Evolutionary conservation across 2,113 vertebrate species (phyloP).

Genomic region (Platysteira castanea): DNA sequence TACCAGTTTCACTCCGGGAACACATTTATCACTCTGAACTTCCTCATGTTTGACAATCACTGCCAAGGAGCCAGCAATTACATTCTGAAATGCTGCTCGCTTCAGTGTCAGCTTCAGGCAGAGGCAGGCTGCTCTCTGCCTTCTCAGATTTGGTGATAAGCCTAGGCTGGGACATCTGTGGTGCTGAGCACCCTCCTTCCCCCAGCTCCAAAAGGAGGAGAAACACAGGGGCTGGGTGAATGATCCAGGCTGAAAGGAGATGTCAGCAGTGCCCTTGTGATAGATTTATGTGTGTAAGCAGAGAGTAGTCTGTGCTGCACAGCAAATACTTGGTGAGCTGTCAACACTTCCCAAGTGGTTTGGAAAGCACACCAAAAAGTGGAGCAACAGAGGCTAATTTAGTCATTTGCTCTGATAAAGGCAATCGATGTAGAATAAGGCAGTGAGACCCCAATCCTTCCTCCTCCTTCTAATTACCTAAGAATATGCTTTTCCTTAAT

Average conservation of each 20-base stretch:
- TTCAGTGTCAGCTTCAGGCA: not conserved
- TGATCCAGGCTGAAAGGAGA: not conserved
- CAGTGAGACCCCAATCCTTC: not conserved
- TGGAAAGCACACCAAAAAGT: not conserved
- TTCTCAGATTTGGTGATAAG: not conserved
- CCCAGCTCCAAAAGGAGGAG: not conserved
- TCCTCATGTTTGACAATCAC: not conserved
- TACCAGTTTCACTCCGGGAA: not conserved
- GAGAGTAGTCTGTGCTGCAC: not conserved
- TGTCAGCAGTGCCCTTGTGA: not conserved
- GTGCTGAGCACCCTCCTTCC: not conserved
- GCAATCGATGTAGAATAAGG: not conserved
- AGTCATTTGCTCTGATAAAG: not conserved
- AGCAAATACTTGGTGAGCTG: not conserved
- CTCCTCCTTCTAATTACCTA: not conserved
- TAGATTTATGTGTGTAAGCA: not conserved
- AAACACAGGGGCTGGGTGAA: not conserved
- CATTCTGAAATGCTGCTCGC: not conserved
- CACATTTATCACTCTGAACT: not conserved
- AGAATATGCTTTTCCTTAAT: not conserved
- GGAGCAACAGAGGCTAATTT: not conserved
- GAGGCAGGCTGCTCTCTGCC: not conserved
- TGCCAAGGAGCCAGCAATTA: not conserved
- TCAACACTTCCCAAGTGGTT: not conserved
- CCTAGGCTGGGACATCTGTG: not conserved